Base-by-base conservation (phyloP, 2,113 vertebrate species). In the Zootoca vivipara region DNA sequence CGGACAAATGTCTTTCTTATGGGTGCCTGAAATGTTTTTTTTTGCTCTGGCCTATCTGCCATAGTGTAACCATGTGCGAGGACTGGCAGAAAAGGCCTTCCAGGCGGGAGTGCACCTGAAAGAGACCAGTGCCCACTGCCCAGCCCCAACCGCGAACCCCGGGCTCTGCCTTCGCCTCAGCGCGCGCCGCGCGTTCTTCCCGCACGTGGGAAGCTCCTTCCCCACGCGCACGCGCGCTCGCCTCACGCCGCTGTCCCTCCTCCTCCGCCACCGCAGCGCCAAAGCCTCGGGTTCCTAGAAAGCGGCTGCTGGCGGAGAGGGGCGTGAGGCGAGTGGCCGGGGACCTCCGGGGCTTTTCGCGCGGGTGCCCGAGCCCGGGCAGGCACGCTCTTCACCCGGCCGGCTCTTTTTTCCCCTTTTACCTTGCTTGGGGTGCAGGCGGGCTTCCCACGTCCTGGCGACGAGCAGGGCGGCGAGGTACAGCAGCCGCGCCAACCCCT, bases 391-490 rank as follows among this genome's bases (percentile, higher is more conserved):
- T 1, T 30, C 7, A 30, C n/a, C 42, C 69, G 10, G 16, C 70
- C 30, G 3, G n/a, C 42, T 82, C 56, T 8, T 38, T 18, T 18
- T 6, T 35, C 42, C 75, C 84, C 90, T 89, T 87, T 94, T 96
- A 99, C 98, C 98, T 98, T 99, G 98, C 91, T 97, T 96, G 40
- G 98, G 98, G 95, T 98, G 98, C 91, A 98, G 94, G 90, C 95
- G 97, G 86, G 97, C 80, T 87, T 96, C 97, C 96, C 96, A 93
- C 20, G 97, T 95, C 85, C 83, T 94, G 89, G 95, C 46, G 94
- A 97, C 89, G 90, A 98, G 96, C 67, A 97, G 94, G 93, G 97
- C 96, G 93, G 98, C 95, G 89, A 97, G 97, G 96, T 96, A 98
- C 95, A 97, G 96, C 95, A 99, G 96, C 96, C 92, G 96, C 94